Evolutionary conservation across 92 coral and sea anemone species (phyloP), one percentile per base, ranked within the genome.

Genomic region (Epizoanthus ramosus): DNA sequence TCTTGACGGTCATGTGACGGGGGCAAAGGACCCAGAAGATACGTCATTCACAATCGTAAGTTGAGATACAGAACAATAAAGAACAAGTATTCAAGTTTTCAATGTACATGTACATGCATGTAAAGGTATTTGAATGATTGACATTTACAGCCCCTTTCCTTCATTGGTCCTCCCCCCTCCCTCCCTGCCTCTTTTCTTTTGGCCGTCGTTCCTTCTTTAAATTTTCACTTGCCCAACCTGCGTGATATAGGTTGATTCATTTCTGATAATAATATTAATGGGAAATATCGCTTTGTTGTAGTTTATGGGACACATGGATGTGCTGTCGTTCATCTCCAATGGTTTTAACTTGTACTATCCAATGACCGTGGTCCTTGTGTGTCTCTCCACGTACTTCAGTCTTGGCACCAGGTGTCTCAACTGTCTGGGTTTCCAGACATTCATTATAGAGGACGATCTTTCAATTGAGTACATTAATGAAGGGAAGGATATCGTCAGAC

Each of bases 281-380:
- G 16, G 35, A 28, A 28, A 16, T 68, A 45, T 47, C 53, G 0
- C 50, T 79, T 41, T 41, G 25, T 80, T 74, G 4, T 86, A 97
- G 99, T 94, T 97, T 56, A 97, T 97, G 99, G 99, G 99, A 63
- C 99, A 97, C 80, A 97, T 97, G 99, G 99, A 97, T 63, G 99
- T 97, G 5, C 80, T 97, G 47, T 89, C 97, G 6, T 97, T 97
- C 74, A 91, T 97, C 75, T 94, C 99, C 45, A 97, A 94, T 66
- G 99, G 99, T 25, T 93, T 97, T 68, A 97, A 97, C 83, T 71
- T 97, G 76, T 97, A 97, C 81, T 97, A 97, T 66, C 99, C 99
- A n/a, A 97, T 97, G 99, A 93, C 95, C 69, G 95, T 97, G 21
- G 90, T 97, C 28, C 92, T 97, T 15, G 99, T 97, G 39, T 97